Evolutionary conservation across 92 coral and sea anemone genomes (phyloP).

Genomic region (Phenganax subtilis): DNA sequence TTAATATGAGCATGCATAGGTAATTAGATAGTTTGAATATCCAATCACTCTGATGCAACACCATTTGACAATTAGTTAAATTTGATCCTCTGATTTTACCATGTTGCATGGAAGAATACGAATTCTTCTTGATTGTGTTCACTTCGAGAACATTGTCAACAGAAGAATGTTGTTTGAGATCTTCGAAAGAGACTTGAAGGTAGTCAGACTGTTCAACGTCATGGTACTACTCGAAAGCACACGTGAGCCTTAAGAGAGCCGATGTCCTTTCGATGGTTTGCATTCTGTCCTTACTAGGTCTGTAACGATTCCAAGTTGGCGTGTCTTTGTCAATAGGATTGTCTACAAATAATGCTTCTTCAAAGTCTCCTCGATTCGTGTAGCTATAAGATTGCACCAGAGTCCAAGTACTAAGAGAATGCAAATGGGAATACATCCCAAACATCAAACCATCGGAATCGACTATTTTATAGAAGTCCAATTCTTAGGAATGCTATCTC

Average conservation of each 20-base stretch:
- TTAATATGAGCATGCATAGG: background rate
- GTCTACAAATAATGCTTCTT: background rate
- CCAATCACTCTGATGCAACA: background rate
- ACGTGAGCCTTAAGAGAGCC: background rate
- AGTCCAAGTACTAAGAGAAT: background rate
- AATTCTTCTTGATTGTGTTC: background rate
- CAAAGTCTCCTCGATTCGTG: background rate
- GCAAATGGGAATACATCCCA: background rate
- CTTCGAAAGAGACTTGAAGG: background rate
- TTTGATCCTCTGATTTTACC: background rate
- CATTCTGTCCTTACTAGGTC: background rate
- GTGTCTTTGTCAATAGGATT: background rate
- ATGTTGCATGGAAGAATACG: background rate
- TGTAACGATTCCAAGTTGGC: background rate
- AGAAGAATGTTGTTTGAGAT: background rate
- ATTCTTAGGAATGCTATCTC: background rate
- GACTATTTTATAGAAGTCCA: background rate
- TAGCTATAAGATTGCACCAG: conserved; percentile 4
- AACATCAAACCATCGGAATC: background rate
- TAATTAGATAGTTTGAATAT: background rate
- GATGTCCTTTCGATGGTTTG: background rate
- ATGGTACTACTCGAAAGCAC: background rate
- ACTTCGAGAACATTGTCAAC: background rate
- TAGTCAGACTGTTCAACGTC: background rate
- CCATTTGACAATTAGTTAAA: background rate